Evolutionary conservation across 2,113 vertebrate genomes (phyloP), one percentile per base, ranked within the genome.

Genomic region (Apodemus speciosus): DNA sequence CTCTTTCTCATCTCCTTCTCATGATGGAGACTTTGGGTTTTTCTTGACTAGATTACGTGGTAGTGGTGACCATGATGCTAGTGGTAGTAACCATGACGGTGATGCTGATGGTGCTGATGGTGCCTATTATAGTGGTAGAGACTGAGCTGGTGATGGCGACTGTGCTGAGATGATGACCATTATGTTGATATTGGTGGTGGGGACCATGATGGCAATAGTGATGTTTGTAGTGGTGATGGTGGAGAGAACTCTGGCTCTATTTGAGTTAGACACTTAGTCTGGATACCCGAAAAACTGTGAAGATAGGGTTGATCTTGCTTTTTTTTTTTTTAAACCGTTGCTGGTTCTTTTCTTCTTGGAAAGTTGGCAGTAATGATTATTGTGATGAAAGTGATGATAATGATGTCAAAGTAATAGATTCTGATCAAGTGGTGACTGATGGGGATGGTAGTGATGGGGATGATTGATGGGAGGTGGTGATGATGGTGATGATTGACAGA

Each of bases 151-250:
- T 56, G 51, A 43, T 77, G 75, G 23, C 5, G 3, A 46, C 30
- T 46, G 10, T 51, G 27, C 6, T 40, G 71, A 13, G 16, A 4
- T 81, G 51, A 2, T 68, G 77, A 8, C 27, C 1, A 8, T 49
- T 23, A 14, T 35, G 46, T 20, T 21, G 71, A 43, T 73, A 21
- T 3, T 58, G 49, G 1, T 68, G 20, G 6, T 51, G 10, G 43
- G 35, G 10, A 14, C 43, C 2, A 3, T 51, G 35, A 1, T 62
- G 38, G 4, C 25, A 9, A 30, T 73, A 38, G 9, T 18, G 49
- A 72, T 56, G 46, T 3, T 27, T 23, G 0, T 14, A 14, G 2
- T 30, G 25, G 8, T 14, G 38, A 0, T 53, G 58, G 3, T 60
- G 7, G 79, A 16, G 27, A 71, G 84, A 20, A 75, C n/a, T 32